phyloP scores from a whole-genome alignment of 2,888 invertebrate species.

The Aplocera efformata region DNA sequence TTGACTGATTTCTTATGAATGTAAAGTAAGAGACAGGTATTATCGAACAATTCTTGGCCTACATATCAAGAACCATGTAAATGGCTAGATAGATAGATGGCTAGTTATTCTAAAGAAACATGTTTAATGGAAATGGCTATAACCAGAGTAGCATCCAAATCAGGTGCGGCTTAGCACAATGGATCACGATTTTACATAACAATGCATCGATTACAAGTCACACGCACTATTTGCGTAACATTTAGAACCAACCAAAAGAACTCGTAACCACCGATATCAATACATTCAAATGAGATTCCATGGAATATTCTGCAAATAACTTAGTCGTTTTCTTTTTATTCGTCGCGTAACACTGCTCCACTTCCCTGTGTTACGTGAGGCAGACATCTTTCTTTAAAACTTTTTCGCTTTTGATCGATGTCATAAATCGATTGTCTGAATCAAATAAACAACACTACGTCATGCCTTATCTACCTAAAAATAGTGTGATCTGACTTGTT shows the following conservation, averaged over 20 bases:
- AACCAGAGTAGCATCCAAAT: slow-evolving; percentile 1
- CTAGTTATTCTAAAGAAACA: too few relatives aligned
- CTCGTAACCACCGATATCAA: slow-evolving; percentile 17
- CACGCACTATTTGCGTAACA: slow-evolving; percentile 34
- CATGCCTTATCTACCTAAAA: slow-evolving; percentile 5
- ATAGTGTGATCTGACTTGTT: neutral
- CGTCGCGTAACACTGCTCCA: slow-evolving; percentile 17
- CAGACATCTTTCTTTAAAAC: slow-evolving; percentile 13
- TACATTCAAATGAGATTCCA: slow-evolving; percentile 24
- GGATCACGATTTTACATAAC: slow-evolving; percentile 20
- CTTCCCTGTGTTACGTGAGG: slow-evolving; percentile 22
- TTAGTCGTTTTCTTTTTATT: slow-evolving; percentile 22
- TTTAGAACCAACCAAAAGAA: slow-evolving; percentile 16
- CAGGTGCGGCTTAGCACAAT: slow-evolving; percentile 4
- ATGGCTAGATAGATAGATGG: slow-evolving; percentile 6
- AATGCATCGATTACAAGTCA: slow-evolving; percentile 25
- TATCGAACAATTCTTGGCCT: slow-evolving; percentile 8
- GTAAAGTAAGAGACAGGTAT: slow-evolving; percentile 6
- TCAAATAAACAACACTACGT: slow-evolving; percentile 2
- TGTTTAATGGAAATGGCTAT: too few relatives aligned
- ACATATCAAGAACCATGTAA: slow-evolving; percentile 4
- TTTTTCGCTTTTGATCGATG: slow-evolving; percentile 14
- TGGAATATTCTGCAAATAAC: slow-evolving; percentile 14
- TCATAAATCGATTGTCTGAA: slow-evolving; percentile 7
- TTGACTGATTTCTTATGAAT: slow-evolving; percentile 10